Conservation (phyloP, 1,140 invertebrate genomes). For the Arion vulgaris region DNA sequence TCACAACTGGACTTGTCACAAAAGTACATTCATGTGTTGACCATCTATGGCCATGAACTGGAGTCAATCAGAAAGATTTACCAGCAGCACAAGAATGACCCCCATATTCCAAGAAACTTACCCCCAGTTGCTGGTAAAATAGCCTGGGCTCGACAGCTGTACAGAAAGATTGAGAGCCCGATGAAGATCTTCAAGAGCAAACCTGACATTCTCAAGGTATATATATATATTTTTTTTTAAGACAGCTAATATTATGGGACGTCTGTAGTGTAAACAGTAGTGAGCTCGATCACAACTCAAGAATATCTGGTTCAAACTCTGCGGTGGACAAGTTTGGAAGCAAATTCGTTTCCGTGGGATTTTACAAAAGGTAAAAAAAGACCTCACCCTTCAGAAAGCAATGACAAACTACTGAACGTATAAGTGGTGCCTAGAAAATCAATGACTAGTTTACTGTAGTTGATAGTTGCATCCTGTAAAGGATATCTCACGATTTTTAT, state of each 20-base stretch:
- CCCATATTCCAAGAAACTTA: slow-evolving; percentile 71
- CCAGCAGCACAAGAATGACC: slow-evolving; percentile 72
- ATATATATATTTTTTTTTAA: background rate
- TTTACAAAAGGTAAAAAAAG: too few relatives aligned
- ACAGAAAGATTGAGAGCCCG: slow-evolving; percentile 73
- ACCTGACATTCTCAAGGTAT: slow-evolving; percentile 70
- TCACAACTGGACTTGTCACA: slow-evolving; percentile 75
- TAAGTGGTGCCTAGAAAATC: too few relatives aligned
- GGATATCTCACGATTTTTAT: too few relatives aligned
- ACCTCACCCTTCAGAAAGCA: too few relatives aligned
- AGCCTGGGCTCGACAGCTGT: slow-evolving; percentile 74
- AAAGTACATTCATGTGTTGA: slow-evolving; percentile 87
- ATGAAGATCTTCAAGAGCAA: slow-evolving; percentile 76
- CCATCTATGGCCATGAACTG: slow-evolving; percentile 88
- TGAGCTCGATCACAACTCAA: too few relatives aligned
- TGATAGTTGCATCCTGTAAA: too few relatives aligned
- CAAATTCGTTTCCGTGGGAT: too few relatives aligned
- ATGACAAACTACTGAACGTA: too few relatives aligned
- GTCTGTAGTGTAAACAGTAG: too few relatives aligned
- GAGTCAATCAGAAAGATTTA: slow-evolving; percentile 83
- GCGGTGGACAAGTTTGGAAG: too few relatives aligned
- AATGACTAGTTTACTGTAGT: too few relatives aligned
- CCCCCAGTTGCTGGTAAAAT: slow-evolving; percentile 74
- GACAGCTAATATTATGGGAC: background rate
- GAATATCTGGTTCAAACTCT: too few relatives aligned